Conservation (phyloP, 30 jellyfish, hydroid and myxozoan genomes). For the Aurelia sp. region DNA sequence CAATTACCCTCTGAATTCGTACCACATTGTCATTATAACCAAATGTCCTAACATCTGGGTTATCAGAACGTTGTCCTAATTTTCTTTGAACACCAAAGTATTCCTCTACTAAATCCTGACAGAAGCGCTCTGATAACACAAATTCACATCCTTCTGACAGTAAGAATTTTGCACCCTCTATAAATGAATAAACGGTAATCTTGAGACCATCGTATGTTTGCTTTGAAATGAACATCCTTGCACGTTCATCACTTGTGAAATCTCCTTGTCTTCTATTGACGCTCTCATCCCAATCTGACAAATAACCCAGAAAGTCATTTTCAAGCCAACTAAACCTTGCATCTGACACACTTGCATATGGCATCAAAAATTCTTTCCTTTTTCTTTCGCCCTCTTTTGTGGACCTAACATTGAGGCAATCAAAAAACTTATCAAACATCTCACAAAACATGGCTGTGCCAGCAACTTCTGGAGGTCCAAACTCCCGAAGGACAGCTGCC, state of each 20-base stretch:
- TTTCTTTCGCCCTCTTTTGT: constrained; percentile 26
- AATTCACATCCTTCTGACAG: neutral
- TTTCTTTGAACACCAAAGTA: constrained; percentile 41
- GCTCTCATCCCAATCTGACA: neutral
- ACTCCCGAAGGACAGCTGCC: constrained; percentile 20
- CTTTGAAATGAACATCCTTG: constrained; percentile 14
- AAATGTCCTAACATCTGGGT: constrained; percentile 13
- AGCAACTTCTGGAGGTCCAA: constrained; percentile 24
- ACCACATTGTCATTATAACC: constrained; percentile 53
- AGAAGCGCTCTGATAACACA: constrained; percentile 13
- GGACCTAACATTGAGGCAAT: constrained; percentile 48
- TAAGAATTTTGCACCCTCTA: neutral
- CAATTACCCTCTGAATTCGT: constrained; percentile 24
- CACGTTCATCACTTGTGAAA: neutral
- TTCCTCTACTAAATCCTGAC: constrained; percentile 26
- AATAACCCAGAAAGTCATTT: constrained; percentile 8
- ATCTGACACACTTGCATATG: constrained; percentile 11
- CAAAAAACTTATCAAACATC: constrained; percentile 56
- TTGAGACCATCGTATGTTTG: constrained; percentile 28
- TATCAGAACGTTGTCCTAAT: constrained; percentile 22
- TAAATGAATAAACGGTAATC: constrained; percentile 17
- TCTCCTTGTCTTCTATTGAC: neutral
- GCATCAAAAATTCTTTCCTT: constrained; percentile 25
- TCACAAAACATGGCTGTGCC: constrained; percentile 61
- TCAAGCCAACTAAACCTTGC: neutral